Base-by-base conservation (phyloP, 1,140 invertebrate genomes). In the Brachionus asplanchnoidis region DNA sequence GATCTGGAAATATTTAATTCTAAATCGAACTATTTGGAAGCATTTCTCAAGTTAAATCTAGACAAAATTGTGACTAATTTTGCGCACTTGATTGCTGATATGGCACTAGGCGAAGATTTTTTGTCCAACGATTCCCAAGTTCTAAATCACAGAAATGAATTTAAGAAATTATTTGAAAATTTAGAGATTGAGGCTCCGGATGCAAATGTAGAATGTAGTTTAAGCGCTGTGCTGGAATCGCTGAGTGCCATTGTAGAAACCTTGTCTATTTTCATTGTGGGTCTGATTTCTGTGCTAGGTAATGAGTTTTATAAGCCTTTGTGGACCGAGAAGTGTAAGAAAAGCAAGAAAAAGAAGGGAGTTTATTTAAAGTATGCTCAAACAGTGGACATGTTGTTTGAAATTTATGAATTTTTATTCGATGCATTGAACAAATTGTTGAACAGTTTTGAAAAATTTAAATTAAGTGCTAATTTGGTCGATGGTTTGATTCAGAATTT, bases 331-430 rank as follows among this genome's bases (percentile, higher is more conserved):
- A 77, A 77, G 14, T 77, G 73, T 44, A 77, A 77, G 20, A 77
- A 77, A 77, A 23, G 42, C 12, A 77, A 77, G 26, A 77, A 77
- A 50, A 77, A 77, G 20, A 77, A 77, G 50, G 73, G 73, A 14
- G 17, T 26, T 26, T 77, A 77, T 77, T 77, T 77, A 28, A 77
- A 77, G 26, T 77, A 77, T 50, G 2, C 42, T 50, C 73, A 77
- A 26, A 26, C 73, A 14, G n/a, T 44, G 23, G 79, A 82, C n/a
- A 44, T 17, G 26, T 4, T 82, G 7, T 82, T 20, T 36, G 53
- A 82, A 6, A 65, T 65, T 12, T 82, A 82, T 46, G 53, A 65
- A 44, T 9, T 20, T 44, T 36, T 82, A 9, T 42, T 20, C 23
- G 53, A 82, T 26, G 9, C 7, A 32, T 23, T 82, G 20, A 44